Evolutionary conservation across 1,140 invertebrate species (phyloP), one percentile per base, ranked within the genome.

Genomic region (Drosophila serrata): DNA sequence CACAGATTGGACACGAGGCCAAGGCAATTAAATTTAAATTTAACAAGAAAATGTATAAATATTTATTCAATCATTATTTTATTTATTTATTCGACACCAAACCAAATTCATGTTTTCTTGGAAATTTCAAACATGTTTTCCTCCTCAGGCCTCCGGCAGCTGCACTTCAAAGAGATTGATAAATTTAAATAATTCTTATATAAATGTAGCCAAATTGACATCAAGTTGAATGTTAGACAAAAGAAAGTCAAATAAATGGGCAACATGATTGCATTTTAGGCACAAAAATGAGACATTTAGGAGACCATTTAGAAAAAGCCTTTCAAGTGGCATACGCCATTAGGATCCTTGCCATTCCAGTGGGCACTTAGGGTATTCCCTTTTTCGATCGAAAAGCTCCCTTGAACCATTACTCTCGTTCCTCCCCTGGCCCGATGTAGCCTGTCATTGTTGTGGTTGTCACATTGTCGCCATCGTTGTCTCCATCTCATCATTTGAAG

Each of bases 401-500:
- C 22, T 11, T 8, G 31, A 17, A 37, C 51, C 51, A 58, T 58
- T 68, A 31, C 67, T 69, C 64, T 27, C 58, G 45, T 27, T 40
- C 48, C 19, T 17, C 46, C 35, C 31, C 17, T 35, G n/a, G 43
- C 27, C 33, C 51, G 13, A 22, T 37, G 42, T 48, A 39, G 62
- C 45, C 42, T 81, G 79, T 65, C 49, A 45, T 77, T 73, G 61
- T 61, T 84, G 78, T 70, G 79, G 81, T 67, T 82, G 81, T 81
- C 62, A 85, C 81, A 84, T 82, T 87, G 84, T 88, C 80, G 72
- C 84, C 69, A 59, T 81, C 72, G 78, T 64, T 87, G 61, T 82
- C 81, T 68, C 62, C 79, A 33, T 37, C 56, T 70, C 64, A 75
- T 82, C 75, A 72, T 84, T 87, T 68, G 82, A 42, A 79, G 73